Evolutionary conservation across 2,888 invertebrate genomes (phyloP).

Genomic region (Arctia plantaginis): DNA sequence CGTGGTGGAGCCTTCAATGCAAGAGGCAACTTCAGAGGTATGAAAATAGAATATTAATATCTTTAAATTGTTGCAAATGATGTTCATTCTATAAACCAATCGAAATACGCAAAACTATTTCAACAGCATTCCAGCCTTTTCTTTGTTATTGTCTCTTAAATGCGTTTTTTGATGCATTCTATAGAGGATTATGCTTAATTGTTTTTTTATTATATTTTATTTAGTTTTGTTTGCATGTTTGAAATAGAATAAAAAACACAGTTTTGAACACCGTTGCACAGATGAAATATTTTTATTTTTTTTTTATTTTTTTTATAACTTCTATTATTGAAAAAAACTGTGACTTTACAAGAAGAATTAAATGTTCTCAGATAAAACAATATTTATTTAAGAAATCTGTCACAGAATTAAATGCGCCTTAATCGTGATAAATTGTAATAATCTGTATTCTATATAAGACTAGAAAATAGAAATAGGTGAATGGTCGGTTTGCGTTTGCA

Average conservation of each 20-base stretch:
- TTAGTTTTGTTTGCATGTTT: too few species aligned
- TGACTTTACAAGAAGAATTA: too few species aligned
- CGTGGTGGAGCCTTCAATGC: conserved; percentile 72
- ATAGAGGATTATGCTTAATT: neutral
- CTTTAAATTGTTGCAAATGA: neutral
- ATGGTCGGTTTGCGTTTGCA: conserved; percentile 25
- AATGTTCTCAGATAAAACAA: too few species aligned
- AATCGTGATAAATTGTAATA: too few species aligned
- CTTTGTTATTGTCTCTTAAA: too few species aligned
- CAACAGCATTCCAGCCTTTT: neutral
- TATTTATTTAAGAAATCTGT: neutral
- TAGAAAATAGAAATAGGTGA: neutral
- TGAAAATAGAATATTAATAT: neutral
- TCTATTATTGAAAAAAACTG: neutral
- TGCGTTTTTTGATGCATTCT: neutral
- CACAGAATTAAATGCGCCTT: neutral
- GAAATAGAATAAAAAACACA: neutral
- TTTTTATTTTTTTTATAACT: neutral
- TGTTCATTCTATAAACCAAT: neutral
- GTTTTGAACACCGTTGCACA: neutral
- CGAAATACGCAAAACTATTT: neutral
- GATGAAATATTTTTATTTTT: neutral
- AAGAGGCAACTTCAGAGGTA: conserved; percentile 78
- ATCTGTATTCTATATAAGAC: neutral
- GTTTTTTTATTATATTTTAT: neutral